phyloP scores from a whole-genome alignment of 2,113 vertebrate genomes.

The Saccopteryx bilineata region DNA sequence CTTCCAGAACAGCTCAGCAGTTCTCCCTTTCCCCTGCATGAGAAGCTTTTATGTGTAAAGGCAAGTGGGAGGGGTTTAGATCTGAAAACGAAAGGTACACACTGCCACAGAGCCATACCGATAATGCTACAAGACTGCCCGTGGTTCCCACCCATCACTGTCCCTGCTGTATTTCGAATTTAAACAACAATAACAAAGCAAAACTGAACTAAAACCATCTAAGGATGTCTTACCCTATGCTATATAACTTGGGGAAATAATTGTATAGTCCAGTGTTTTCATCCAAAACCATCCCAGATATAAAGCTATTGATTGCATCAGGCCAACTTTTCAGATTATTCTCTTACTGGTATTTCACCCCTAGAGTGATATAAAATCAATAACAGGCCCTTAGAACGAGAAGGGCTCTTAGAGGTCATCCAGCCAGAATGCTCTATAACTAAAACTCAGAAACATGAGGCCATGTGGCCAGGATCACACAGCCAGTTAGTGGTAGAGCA shows the following conservation, averaged over 20 bases:
- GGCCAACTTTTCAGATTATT: background rate
- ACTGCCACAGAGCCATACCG: background rate
- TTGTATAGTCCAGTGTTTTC: constrained; percentile 53
- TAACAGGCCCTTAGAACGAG: background rate
- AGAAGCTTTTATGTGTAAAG: background rate
- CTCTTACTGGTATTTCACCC: constrained; percentile 33
- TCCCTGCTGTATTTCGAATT: background rate
- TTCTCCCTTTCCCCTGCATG: background rate
- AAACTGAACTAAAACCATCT: constrained; percentile 28
- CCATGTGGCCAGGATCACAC: background rate
- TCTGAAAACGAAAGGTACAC: background rate
- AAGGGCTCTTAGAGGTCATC: background rate
- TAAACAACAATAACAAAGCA: constrained; percentile 30
- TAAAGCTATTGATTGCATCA: background rate
- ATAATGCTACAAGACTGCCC: background rate
- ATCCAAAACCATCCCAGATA: constrained; percentile 31
- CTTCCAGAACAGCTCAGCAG: background rate
- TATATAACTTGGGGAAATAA: constrained; percentile 61
- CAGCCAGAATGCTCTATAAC: constrained; percentile 7
- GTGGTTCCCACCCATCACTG: background rate
- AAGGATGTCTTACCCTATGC: background rate
- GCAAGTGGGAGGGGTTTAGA: background rate
- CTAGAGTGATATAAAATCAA: constrained; percentile 4
- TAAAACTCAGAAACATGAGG: background rate
- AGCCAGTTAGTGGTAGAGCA: background rate